Conservation (phyloP, 2,797 vertebrate species). For the Octomys mimax region DNA sequence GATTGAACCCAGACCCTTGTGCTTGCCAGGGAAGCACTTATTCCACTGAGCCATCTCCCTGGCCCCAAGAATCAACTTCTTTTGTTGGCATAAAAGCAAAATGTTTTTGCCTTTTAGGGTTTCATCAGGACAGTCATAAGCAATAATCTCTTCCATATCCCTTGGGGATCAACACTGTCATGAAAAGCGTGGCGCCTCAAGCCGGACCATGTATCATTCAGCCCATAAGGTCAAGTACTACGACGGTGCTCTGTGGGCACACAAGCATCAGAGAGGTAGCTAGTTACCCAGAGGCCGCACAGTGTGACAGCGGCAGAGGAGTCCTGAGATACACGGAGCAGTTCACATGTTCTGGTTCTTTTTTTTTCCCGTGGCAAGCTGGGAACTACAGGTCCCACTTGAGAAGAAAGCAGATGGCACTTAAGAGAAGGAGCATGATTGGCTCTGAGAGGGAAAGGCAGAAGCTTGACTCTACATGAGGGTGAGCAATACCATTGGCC, state of each 20-base stretch:
- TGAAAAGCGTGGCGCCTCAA: not conserved
- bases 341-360: not conserved
- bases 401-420: not conserved
- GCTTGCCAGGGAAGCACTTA: too few species aligned
- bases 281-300: not conserved
- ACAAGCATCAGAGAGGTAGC: not conserved
- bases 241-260: not conserved
- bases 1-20: too few species aligned
- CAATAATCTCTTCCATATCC: not conserved
- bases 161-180: not conserved
- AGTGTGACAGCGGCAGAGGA: not conserved
- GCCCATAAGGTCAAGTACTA: not conserved
- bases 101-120: not conserved
- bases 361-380: not conserved
- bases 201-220: not conserved
- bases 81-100: not conserved
- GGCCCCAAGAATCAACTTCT: not conserved
- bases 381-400: not conserved
- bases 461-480: not conserved
- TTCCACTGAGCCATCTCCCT: too few species aligned
- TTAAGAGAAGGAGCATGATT: not conserved
- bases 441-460: not conserved
- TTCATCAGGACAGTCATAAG: conserved; percentile 12
- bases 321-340: fast-evolving
- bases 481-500: not conserved